Base-by-base conservation (phyloP, 2,888 invertebrate genomes). In the Hirtodrosophila cameraria region DNA sequence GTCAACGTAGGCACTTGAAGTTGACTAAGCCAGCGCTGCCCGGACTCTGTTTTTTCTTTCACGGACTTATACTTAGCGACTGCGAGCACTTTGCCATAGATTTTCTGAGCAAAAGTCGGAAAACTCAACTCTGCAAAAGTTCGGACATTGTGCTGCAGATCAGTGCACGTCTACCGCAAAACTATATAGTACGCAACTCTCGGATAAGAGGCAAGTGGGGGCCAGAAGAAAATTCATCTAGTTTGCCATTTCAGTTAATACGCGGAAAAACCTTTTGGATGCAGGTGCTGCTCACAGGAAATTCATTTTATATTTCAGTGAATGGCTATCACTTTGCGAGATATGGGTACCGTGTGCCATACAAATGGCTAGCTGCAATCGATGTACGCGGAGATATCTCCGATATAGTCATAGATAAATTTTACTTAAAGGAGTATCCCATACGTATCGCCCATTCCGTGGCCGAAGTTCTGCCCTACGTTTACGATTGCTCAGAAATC, bases 71-170 rank as follows among this genome's bases (percentile, higher is more conserved):
- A 7, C 48, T 61, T 0, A 23, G 6, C 12, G 64, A 59, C 4
- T 82, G 82, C 30, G 82, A 82, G 33, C 61, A 84, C 42, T 86
- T 82, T 36, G 45, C 52, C 3, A 78, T 82, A 0, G 73, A 86
- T 8, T 78, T 82, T 35, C 20, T 64, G 1, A n/a, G n/a, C n/a
- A n/a, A n/a, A n/a, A n/a, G n/a, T n/a, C n/a, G 4, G 7, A 46
- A 33, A n/a, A 12, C 7, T 1, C 3, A 59, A 7, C 4, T 11
- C 1, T 35, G 18, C 7, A 23, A 43, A 1, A 16, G 8, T 8
- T 33, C n/a, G n/a, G 94, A 94, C 75, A 92, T 96, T 20, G 94
- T 94, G 0, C 91, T 96, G 9, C 96, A 96, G 86, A 93, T 97
- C 81, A 96, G 96, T 88, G 94, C 95, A 2, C 94, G 96, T 8